Percentiles rank a stretch among this genome's conserved stretches.
phyloP scores from a whole-genome alignment of 2,113 vertebrate species.

The Oxygymnocypris stewartii region DNA sequence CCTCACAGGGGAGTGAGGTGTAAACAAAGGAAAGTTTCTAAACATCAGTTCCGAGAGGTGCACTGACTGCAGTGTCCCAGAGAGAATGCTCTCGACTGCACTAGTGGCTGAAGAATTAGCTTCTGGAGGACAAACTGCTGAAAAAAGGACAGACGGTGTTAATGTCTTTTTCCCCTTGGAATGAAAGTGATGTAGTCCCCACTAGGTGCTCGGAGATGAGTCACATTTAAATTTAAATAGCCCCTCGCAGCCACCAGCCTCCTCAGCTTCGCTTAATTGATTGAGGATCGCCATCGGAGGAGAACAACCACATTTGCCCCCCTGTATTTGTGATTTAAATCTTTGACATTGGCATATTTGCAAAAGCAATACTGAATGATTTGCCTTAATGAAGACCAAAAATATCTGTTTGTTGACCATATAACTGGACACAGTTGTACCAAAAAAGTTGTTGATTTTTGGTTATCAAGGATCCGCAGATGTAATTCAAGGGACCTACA shows the following conservation, averaged over 20 bases:
- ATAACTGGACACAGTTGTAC: background rate
- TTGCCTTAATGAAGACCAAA: slow-evolving; percentile 6
- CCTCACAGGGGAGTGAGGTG: slow-evolving; percentile 75
- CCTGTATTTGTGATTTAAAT: slow-evolving; percentile 89
- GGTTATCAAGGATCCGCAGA: background rate
- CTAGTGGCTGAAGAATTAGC: slow-evolving; percentile 71
- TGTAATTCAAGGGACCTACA: background rate
- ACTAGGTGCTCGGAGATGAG: slow-evolving; percentile 81
- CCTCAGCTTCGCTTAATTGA: slow-evolving; percentile 83
- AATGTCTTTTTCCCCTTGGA: slow-evolving; percentile 89
- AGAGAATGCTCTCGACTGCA: slow-evolving; percentile 61
- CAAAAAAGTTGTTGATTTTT: background rate
- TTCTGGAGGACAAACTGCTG: slow-evolving; percentile 85
- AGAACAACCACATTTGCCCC: slow-evolving; percentile 86
- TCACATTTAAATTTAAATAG: slow-evolving; percentile 95
- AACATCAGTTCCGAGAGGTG: slow-evolving; percentile 78
- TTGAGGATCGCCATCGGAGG: slow-evolving; percentile 87
- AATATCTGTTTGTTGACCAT: background rate
- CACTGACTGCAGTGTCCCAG: slow-evolving; percentile 71
- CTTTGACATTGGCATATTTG: slow-evolving; percentile 85
- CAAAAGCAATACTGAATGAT: slow-evolving; percentile 71
- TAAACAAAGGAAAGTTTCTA: slow-evolving; percentile 90
- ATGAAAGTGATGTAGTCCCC: slow-evolving; percentile 86
- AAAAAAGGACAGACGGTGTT: slow-evolving; percentile 88
- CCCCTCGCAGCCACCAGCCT: slow-evolving; percentile 89